Evolutionary conservation across 2,888 invertebrate genomes (phyloP).

Genomic region (Mimumesa dahlbomi): DNA sequence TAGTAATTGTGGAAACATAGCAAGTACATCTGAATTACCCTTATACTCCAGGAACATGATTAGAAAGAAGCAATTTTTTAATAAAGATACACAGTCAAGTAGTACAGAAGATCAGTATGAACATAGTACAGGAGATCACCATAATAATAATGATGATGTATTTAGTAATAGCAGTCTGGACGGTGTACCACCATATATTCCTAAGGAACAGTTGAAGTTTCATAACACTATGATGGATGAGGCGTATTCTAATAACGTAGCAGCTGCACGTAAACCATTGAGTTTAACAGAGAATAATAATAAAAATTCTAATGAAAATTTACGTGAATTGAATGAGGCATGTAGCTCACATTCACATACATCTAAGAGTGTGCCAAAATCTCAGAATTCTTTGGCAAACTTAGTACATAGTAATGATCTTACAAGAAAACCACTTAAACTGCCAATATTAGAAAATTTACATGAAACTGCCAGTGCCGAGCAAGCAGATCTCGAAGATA

Average conservation of each 20-base stretch:
- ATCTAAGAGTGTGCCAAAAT: conserved; percentile 37
- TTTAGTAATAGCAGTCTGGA: conserved; percentile 23
- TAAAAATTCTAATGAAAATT: conserved; percentile 32
- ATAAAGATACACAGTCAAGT: conserved; percentile 36
- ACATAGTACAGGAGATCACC: conserved; percentile 16
- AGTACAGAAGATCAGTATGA: conserved; percentile 23
- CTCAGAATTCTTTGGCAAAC: conserved; percentile 26
- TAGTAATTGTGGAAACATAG: conserved; percentile 21
- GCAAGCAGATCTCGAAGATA: conserved; percentile 70
- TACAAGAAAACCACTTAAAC: conserved; percentile 68
- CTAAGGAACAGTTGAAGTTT: conserved; percentile 29
- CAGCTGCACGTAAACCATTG: conserved; percentile 22
- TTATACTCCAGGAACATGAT: conserved; percentile 52
- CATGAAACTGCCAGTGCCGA: conserved; percentile 65
- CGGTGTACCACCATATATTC: conserved; percentile 24
- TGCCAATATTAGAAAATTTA: conserved; percentile 74
- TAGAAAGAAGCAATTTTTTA: conserved; percentile 51
- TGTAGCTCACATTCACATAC: conserved; percentile 15
- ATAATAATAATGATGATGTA: conserved; percentile 41
- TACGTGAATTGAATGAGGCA: conserved; percentile 21
- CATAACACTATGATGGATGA: conserved; percentile 12
- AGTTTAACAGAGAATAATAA: conserved; percentile 42
- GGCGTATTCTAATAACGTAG: conserved; percentile 21
- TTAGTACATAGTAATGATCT: conserved; percentile 33
- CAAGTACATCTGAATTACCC: conserved; percentile 22